Evolutionary conservation across 1,140 invertebrate genomes (phyloP), one percentile per base, ranked within the genome.

Genomic region (Camponotus vicinus): DNA sequence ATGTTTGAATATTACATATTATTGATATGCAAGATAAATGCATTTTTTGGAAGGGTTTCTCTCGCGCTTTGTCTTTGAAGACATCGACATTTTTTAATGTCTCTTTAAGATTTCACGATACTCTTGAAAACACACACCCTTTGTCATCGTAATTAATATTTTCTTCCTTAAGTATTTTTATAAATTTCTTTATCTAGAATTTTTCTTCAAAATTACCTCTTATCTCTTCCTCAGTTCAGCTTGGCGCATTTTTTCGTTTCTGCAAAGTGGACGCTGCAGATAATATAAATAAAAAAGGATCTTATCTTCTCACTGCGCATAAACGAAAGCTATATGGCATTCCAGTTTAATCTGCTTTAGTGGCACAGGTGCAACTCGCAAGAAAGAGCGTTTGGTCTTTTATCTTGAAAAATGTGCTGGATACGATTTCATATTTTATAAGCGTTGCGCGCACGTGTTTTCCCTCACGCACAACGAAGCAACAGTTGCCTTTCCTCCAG

Each of bases 381-480:
- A 52, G 59, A 66, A 86, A 86, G 76, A 64, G 84, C 86, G 77
- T 86, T 86, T 63, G 79, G 80, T 85, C 69, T 75, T 79, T 69
- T 85, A 79, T 80, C 69, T 64, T 67, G 76, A 87, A 80, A 89
- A 77, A 88, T 80, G 18, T 4, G 11, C 64, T 61, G 80, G 83
- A 83, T 87, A 70, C 57, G 82, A 86, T 88, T 88, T 90, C 52
- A 85, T 86, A 86, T 90, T 90, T 86, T 80, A 90, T 88, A 76
- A 86, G 76, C 42, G n/a, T 45, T 34, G 42, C n/a, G 45, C 34
- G 42, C 76, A 34, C 64, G 79, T 27, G 55, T 71, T 42, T 9
- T 11, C 7, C 21, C 13, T 40, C 32, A 37, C 55, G 34, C 64
- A 37, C 55, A 75, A 83, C 34, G 69, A 75, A 83, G 79, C 79